Evolutionary conservation across 2,797 vertebrate genomes (phyloP), one percentile per base, ranked within the genome.

Genomic region (Ctenochaetus hawaiiensis): DNA sequence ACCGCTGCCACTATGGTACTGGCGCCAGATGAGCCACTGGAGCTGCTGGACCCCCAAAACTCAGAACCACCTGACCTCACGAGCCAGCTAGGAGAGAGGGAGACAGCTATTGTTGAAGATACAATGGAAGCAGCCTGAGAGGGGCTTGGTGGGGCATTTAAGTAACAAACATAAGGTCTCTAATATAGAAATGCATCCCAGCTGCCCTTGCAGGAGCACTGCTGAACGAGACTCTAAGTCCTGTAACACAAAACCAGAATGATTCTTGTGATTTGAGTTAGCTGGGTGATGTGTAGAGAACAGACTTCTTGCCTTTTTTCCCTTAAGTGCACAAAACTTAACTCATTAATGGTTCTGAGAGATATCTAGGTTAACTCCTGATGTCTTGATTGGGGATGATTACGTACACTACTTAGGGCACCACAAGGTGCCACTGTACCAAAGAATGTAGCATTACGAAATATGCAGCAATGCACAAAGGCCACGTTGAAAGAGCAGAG

Each of bases 91-190:
- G 84, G 30, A 0, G 87, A 84, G 14, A 88, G 65, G 34, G 94
- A 95, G 84, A 95, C 90, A 0, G 91, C 79, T 51, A 90, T 93
- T 0, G 11, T 93, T 8, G 93, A 94, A 0, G 91, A 95, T 51
- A 83, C 80, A 2, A 85, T 85, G 82, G 91, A 94, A 6, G 90
- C 85, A 1, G 89, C 88, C 39, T 94, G 91, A 95, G 20, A 43
- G 59, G 14, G 2, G 16, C 6, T 16, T 26, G 1, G 13, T 41
- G 53, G 2, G 20, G 18, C n/a, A 37, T 14, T 17, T 1, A 52
- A 59, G 47, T 0, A 26, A 51, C 39, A 34, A 52, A 62, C 11
- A 34, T 4, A 37, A 43, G 37, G 60, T 54, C 54, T 57, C 12
- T 52, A 41, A 17, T 41, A 56, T 61, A 71, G 37, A 75, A 60